phyloP scores from a whole-genome alignment of 92 coral and sea anemone genomes.

The Bergia puertoricense region DNA sequence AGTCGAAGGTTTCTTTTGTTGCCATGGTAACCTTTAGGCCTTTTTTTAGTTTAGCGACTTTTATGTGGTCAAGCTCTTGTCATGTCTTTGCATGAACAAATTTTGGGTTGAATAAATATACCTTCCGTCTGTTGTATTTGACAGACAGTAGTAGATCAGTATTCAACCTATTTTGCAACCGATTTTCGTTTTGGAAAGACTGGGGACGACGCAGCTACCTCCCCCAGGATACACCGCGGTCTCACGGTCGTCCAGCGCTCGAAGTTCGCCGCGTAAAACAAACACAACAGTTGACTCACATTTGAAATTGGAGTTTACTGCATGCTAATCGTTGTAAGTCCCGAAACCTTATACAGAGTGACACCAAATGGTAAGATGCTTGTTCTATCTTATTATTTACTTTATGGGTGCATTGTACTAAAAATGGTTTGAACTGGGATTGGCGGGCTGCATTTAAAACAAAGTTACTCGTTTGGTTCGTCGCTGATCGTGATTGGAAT shows the following conservation, averaged over 20 bases:
- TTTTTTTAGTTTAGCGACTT: too few species aligned
- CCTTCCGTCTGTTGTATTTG: too few species aligned
- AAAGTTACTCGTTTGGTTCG: conserved; percentile 3
- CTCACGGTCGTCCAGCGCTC: not conserved
- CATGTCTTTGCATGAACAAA: too few species aligned
- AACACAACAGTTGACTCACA: conserved; percentile 31
- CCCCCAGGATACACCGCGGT: conserved; percentile 15
- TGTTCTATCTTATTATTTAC: not conserved
- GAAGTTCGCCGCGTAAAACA: conserved; percentile 42
- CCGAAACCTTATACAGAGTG: not conserved
- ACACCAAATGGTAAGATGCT: conserved; percentile 32
- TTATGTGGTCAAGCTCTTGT: too few species aligned
- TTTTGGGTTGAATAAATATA: too few species aligned
- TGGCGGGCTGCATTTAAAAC: not conserved
- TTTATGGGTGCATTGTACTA: not conserved
- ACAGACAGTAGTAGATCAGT: too few species aligned
- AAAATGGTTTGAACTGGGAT: not conserved
- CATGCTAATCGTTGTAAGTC: not conserved
- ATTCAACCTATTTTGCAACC: too few species aligned
- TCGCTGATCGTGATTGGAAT: not conserved
- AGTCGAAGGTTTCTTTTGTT: too few species aligned
- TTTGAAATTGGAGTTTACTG: conserved; percentile 8
- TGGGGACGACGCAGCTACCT: not conserved
- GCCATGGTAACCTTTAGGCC: too few species aligned
- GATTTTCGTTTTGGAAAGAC: not conserved